Conservation (phyloP, 2,888 invertebrate genomes). For the Dicyrtoma fusca region DNA sequence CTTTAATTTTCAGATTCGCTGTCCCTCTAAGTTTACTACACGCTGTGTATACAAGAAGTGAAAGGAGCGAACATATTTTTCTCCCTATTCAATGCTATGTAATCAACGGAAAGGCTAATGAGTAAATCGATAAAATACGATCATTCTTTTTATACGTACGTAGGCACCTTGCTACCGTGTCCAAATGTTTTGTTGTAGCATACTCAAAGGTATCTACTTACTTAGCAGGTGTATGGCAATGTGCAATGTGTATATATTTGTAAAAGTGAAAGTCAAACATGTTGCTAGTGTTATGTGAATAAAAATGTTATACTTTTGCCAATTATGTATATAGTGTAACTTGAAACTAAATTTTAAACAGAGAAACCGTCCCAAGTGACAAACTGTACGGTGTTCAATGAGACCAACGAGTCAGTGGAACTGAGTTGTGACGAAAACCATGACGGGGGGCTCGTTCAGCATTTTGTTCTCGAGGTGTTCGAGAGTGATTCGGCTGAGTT, state of each 20-base stretch:
- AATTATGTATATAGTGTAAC: too few species aligned
- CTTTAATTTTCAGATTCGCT: neutral
- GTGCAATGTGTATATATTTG: neutral
- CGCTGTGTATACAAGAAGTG: neutral
- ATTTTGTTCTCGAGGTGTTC: conserved; percentile 72
- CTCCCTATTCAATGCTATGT: neutral
- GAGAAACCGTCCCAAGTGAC: conserved; percentile 83
- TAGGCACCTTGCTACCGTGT: too few species aligned
- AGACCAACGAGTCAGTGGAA: conserved; percentile 79
- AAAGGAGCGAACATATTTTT: neutral
- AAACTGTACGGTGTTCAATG: conserved; percentile 83
- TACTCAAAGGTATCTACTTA: too few species aligned
- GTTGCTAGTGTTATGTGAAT: neutral
- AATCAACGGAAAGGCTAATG: conserved; percentile 26
- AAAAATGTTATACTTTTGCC: too few species aligned
- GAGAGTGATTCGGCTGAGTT: conserved; percentile 53
- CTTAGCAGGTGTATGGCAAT: too few species aligned
- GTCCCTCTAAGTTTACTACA: neutral
- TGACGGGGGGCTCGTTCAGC: conserved; percentile 86
- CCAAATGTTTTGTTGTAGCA: too few species aligned
- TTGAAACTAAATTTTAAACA: conserved; percentile 58
- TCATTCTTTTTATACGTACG: conserved; percentile 1
- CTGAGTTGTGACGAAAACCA: conserved; percentile 81
- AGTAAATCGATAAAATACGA: conserved; percentile 30
- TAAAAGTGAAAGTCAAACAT: neutral